phyloP scores from a whole-genome alignment of 2,888 invertebrate genomes.

The Protophormia terraenovae region DNA sequence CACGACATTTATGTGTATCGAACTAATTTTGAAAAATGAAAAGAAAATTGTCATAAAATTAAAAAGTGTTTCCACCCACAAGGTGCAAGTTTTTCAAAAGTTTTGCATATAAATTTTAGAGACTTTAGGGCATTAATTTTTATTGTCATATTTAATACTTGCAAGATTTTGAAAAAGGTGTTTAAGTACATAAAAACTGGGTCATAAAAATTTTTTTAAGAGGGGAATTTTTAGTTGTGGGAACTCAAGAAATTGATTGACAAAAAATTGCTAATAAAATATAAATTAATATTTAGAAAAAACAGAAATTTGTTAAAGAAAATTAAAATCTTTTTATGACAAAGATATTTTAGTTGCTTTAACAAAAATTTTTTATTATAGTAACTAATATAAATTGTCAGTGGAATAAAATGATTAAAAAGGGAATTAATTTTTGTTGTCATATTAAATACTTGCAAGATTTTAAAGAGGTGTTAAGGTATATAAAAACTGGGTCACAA shows the following conservation, averaged over 20 bases:
- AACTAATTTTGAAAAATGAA: background rate
- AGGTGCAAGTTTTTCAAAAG: background rate
- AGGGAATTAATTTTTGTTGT: background rate
- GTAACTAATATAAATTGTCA: too few relatives aligned
- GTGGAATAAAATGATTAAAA: too few relatives aligned
- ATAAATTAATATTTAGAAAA: too few relatives aligned
- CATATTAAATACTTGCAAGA: background rate
- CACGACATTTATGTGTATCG: constrained; percentile 4
- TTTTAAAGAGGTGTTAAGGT: background rate
- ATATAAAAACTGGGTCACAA: background rate
- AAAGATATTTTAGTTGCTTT: too few relatives aligned
- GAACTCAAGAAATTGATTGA: too few relatives aligned
- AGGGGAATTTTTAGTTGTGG: too few relatives aligned
- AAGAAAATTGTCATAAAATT: background rate
- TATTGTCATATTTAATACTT: background rate
- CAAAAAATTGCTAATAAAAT: too few relatives aligned
- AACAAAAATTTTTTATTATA: too few relatives aligned
- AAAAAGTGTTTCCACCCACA: background rate
- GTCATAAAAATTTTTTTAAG: too few relatives aligned
- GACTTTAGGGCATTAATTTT: background rate
- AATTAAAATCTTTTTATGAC: too few relatives aligned
- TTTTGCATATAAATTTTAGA: background rate
- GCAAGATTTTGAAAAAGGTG: background rate
- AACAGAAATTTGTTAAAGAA: too few relatives aligned
- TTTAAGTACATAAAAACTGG: background rate